These are phyloP conservation scores for Aphaenogaster floridana DNA, from an alignment of 1,140 invertebrate species.

Conservation along the genomic window DNA sequence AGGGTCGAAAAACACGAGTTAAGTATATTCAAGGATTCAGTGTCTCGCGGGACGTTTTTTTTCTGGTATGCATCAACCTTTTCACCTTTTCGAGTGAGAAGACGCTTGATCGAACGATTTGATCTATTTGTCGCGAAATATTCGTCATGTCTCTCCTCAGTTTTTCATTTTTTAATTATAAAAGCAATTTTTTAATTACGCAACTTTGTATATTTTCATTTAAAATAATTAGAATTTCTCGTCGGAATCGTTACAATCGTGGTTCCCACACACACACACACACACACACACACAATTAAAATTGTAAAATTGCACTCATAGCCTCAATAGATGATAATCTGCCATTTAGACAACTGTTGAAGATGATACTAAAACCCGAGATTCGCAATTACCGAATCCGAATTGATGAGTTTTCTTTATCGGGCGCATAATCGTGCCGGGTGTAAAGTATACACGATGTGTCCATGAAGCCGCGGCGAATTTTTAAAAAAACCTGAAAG, in stretches of 20 bases:
- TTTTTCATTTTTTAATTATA: not conserved
- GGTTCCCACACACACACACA: no score
- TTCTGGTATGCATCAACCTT: constrained; percentile 43
- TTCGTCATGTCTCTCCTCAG: not conserved
- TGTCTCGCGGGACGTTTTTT: constrained; percentile 35
- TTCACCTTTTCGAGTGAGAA: not conserved
- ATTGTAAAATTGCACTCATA: constrained; percentile 32
- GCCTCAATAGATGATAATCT: not conserved
- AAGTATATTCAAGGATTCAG: constrained; percentile 74
- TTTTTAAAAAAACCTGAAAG: not conserved
- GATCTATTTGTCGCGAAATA: not conserved
- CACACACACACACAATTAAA: not conserved
- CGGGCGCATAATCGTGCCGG: constrained; percentile 26
- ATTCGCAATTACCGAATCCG: constrained; percentile 1
- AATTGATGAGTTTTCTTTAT: not conserved
- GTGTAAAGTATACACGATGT: constrained; percentile 42
- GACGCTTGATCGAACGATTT: not conserved
- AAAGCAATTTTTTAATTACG: not conserved
- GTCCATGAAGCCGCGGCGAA: constrained; percentile 28
- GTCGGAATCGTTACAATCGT: not conserved
- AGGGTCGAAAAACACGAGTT: constrained; percentile 56
- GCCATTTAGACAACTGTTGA: constrained; percentile 38
- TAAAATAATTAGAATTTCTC: constrained; percentile 18
- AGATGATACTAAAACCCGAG: not conserved
- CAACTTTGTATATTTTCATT: not conserved